phyloP scores from a whole-genome alignment of 23 tunicate genomes.

The Phallusia fumigata region DNA sequence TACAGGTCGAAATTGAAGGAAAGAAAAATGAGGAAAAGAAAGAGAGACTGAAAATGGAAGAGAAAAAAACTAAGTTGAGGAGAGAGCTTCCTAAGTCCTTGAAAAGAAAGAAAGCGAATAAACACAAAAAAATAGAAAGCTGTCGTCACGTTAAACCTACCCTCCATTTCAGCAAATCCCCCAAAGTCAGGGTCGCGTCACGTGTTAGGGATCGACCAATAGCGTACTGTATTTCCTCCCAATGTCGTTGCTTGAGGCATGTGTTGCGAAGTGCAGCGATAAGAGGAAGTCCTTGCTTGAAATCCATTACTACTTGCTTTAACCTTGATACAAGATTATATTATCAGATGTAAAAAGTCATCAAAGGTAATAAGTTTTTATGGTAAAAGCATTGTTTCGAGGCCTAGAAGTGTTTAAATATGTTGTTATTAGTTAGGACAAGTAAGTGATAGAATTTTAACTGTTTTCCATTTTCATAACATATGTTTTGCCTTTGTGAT shows the following conservation, averaged over 20 bases:
- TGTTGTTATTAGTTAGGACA: too few relatives aligned
- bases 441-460: too few relatives aligned
- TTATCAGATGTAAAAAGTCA: too few relatives aligned
- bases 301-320: conserved; percentile 68
- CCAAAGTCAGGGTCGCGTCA: conserved; percentile 75
- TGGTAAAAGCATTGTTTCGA: too few relatives aligned
- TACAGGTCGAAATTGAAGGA: too few relatives aligned
- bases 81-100: not conserved
- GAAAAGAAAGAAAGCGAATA: not conserved
- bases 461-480: too few relatives aligned
- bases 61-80: too few relatives aligned
- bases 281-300: conserved; percentile 87
- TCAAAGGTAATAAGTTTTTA: too few relatives aligned
- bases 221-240: conserved; percentile 94
- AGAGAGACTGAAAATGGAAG: too few relatives aligned
- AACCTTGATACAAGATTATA: conserved; percentile 26
- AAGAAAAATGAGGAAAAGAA: too few relatives aligned
- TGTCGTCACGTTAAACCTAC: conserved; percentile 18
- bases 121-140: not conserved
- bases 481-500: too few relatives aligned
- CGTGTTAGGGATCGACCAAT: conserved; percentile 89
- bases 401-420: too few relatives aligned
- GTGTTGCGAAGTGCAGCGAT: conserved; percentile 77
- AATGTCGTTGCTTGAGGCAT: conserved; percentile 70
- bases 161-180: conserved; percentile 74